Percentiles rank a stretch among this genome's conserved stretches.
Evolutionary conservation across 2,797 vertebrate species (phyloP).

Genomic region (Artibeus jamaicensis): DNA sequence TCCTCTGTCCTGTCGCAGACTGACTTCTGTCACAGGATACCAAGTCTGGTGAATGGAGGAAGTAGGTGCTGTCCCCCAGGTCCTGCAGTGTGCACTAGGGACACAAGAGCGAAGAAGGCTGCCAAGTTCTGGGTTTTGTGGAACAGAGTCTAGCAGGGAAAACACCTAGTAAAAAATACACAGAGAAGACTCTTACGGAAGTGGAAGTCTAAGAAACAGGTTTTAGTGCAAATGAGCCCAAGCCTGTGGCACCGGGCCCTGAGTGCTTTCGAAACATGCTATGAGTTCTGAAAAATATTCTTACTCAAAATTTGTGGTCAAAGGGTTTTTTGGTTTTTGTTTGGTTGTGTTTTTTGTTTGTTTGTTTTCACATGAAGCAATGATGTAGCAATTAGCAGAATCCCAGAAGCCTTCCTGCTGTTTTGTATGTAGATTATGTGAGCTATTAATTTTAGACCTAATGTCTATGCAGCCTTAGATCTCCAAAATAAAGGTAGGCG

Average conservation of each 20-base stretch:
- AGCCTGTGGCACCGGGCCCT: not conserved
- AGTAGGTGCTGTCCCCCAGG: not conserved
- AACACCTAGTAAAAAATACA: not conserved
- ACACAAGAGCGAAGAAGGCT: not conserved
- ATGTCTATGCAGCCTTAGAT: not conserved
- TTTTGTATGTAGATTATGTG: not conserved
- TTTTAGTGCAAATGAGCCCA: not conserved
- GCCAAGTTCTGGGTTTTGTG: not conserved
- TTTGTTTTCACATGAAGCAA: not conserved
- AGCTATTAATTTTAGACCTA: constrained; percentile 41
- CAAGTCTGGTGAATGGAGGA: not conserved
- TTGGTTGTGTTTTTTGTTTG: not conserved
- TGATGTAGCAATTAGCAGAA: not conserved
- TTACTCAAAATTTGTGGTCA: not conserved
- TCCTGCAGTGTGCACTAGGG: not conserved
- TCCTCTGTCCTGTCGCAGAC: not conserved
- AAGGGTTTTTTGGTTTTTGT: not conserved
- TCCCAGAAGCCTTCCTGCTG: not conserved
- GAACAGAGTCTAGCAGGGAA: not conserved
- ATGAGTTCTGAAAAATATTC: not conserved
- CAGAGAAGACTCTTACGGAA: not conserved
- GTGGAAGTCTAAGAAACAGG: not conserved
- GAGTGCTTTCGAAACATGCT: not conserved
- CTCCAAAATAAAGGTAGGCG: not conserved
- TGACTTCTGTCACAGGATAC: not conserved